Base-by-base conservation (phyloP, 2,113 vertebrate species). In the Lepus americanus region DNA sequence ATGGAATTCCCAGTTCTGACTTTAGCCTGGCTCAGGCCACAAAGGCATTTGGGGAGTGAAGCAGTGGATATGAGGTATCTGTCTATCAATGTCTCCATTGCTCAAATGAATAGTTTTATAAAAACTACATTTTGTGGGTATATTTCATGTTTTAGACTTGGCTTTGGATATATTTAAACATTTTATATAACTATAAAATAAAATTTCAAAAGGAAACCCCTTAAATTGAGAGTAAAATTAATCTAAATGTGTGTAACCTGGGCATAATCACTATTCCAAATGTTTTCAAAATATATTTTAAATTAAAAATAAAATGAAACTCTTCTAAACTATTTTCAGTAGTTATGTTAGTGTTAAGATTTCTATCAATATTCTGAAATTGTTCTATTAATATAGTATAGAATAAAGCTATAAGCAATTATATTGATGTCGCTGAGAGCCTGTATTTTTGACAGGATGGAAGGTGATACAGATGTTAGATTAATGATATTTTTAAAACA, bases 141-240 rank as follows among this genome's bases (percentile, higher is more conserved):
- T 39, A 73, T 27, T 51, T 82, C 59, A 94, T 6, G 63, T 67
- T 93, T 92, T 88, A 72, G 9, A 85, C 70, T 67, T 90, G 84
- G 36, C 22, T 87, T 90, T 86, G 80, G 70, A 83, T 84, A 79
- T 51, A 70, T 84, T 80, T 86, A 91, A 82, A 39, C 82, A 94
- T 66, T 97, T 94, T 91, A 44, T 27, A 78, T 73, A 84, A 84
- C 86, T 89, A 93, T 86, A 83, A 90, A 91, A 79, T 53, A 92
- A 94, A 94, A 73, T 44, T 94, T 90, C 78, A 90, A 89, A 94
- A 84, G 79, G 25, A 13, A 87, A 84, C 77, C 29, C 39, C 27
- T 92, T 83, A 93, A 91, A 97, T 5, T 70, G 29, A 77, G 93
- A 95, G 59, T 89, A 61, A 93, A 83, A 55, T 78, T 22, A 93